These are phyloP conservation scores for Alviniconcha marisindica DNA, from an alignment of 1,140 invertebrate genomes.

Conservation along the genomic window DNA sequence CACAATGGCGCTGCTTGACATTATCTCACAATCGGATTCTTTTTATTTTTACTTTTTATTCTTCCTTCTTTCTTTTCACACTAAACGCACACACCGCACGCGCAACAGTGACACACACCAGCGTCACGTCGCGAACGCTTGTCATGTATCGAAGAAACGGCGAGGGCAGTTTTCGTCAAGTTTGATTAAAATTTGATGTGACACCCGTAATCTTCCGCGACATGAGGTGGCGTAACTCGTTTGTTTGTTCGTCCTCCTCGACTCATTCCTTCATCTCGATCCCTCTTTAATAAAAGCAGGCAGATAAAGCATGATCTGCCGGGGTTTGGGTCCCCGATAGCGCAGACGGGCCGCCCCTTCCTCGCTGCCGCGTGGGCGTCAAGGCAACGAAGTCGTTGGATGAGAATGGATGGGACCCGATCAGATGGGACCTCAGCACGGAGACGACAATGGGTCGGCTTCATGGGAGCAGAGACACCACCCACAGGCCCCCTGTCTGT, in stretches of 20 bases:
- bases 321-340: neutral
- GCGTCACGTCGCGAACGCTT: too few relatives aligned
- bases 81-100: too few relatives aligned
- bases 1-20: too few relatives aligned
- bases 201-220: neutral
- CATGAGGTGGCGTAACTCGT: neutral
- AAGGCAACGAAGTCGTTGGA: neutral
- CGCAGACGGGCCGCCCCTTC: neutral
- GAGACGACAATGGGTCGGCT: neutral
- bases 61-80: too few relatives aligned
- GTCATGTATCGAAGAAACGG: too few relatives aligned
- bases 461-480: too few relatives aligned
- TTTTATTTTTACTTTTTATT: too few relatives aligned
- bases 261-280: neutral
- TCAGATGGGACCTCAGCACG: too few relatives aligned
- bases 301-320: constrained; percentile 19
- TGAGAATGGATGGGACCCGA: constrained; percentile 33
- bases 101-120: too few relatives aligned
- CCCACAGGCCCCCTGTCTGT: too few relatives aligned
- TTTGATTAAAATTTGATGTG: constrained; percentile 29
- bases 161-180: neutral
- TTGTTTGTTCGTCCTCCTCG: constrained; percentile 7
- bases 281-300: constrained; percentile 18
- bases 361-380: neutral
- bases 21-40: too few relatives aligned